These are phyloP conservation scores for Anthonomus grandis DNA, from an alignment of 1,140 invertebrate genomes.

Conservation along the genomic window DNA sequence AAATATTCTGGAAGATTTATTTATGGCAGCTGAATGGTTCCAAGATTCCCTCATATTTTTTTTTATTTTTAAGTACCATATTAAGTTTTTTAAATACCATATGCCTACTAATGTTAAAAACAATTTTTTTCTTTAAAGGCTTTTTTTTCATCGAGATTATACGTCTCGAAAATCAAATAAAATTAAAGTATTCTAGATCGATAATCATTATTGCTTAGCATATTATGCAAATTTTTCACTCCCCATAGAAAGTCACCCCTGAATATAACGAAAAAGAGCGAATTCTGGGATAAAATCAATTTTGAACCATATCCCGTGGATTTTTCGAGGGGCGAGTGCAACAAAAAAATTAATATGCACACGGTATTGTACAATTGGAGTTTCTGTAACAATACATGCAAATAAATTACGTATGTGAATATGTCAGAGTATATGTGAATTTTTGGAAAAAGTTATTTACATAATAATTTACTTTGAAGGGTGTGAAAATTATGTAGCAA, in stretches of 20 bases:
- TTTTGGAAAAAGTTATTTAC: slow-evolving; percentile 31
- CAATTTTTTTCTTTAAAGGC: no score
- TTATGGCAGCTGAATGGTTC: no score
- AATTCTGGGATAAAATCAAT: slow-evolving; percentile 23
- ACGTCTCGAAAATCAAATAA: no score
- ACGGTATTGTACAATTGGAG: slow-evolving; percentile 36
- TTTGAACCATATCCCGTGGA: slow-evolving; percentile 20
- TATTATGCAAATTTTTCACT: slow-evolving; percentile 26
- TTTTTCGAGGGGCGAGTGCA: slow-evolving; percentile 14
- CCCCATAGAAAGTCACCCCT: slow-evolving; percentile 20
- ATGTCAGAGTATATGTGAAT: slow-evolving; percentile 36
- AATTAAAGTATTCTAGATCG: no score
- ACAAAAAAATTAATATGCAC: slow-evolving; percentile 38
- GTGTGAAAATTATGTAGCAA: background rate
- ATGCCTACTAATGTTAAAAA: no score
- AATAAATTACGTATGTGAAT: slow-evolving; percentile 38
- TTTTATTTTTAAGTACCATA: no score
- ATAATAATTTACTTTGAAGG: background rate
- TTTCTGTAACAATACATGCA: slow-evolving; percentile 41
- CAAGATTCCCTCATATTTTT: no score
- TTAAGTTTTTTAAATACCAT: no score
- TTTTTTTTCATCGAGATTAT: no score
- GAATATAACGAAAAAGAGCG: slow-evolving; percentile 23
- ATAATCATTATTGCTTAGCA: no score
- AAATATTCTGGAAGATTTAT: no score